Percentiles rank a stretch among this genome's conserved stretches.
Evolutionary conservation across 2,797 vertebrate species (phyloP).

Genomic region (Hozukius guyotensis): DNA sequence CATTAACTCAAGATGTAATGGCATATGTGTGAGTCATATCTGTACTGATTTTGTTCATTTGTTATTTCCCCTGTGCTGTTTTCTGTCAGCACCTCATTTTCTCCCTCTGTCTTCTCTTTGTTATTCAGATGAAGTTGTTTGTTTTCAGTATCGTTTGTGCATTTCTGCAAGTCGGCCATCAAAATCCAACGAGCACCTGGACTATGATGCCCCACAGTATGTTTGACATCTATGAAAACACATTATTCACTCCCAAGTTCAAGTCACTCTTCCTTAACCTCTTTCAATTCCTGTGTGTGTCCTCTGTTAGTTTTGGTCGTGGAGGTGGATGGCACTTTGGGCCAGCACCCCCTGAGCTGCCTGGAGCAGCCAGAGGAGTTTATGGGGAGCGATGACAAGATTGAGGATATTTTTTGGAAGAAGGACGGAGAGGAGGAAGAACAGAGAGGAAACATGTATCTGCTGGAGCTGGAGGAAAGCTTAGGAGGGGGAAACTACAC

Average conservation of each 20-base stretch:
- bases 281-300: not conserved
- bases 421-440: slow-evolving; percentile 32
- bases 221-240: not conserved
- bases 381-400: not conserved
- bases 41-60: not conserved
- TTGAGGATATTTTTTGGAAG: slow-evolving; percentile 65
- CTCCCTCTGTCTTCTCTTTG: not conserved
- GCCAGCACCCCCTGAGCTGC: slow-evolving; percentile 54
- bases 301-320: slow-evolving; percentile 63
- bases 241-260: not conserved
- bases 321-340: slow-evolving; percentile 54
- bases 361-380: slow-evolving; percentile 27
- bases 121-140: slow-evolving; percentile 70
- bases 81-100: not conserved
- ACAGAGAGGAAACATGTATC: slow-evolving; percentile 54
- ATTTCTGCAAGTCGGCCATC: slow-evolving; percentile 33
- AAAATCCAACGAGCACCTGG: slow-evolving; percentile 56
- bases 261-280: not conserved
- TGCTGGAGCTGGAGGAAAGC: slow-evolving; percentile 62
- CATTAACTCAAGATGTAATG: not conserved
- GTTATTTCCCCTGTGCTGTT: not conserved
- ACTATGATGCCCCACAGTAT: slow-evolving; percentile 77
- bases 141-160: slow-evolving; percentile 42
- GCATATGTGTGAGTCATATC: not conserved
- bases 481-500: slow-evolving; percentile 77